Base-by-base conservation (phyloP, 2,888 invertebrate genomes). In the Odontomyia ornata region DNA sequence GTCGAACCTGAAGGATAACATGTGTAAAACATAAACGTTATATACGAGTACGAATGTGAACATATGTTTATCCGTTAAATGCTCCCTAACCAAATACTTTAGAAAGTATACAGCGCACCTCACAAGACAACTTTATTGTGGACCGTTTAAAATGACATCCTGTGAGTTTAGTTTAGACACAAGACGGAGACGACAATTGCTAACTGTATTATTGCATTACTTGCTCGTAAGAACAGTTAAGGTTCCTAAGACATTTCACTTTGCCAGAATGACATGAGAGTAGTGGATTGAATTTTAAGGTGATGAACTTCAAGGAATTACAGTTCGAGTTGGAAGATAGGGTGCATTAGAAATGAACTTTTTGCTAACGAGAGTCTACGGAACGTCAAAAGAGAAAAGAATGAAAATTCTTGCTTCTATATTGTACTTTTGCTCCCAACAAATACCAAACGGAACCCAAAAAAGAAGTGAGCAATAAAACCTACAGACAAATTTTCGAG, bases 131-230 rank as follows among this genome's bases (percentile, higher is more conserved):
- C 52, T 52, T 52, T 52, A 52, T 52, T 52, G 52, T 15, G 52
- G n/a, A 52, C 52, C 52, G 52, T 52, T 60, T 60, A 25, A 18
- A 23, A 23, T 21, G 57, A 25, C 57, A 60, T 60, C 57, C 57
- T 25, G 57, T 23, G 57, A 60, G 21, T 21, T 25, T 25, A 60
- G 57, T 36, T 36, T 36, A 36, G 57, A 25, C 25, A 60, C 36
- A 23, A 60, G 57, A 23, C 11, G 57, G 57, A 60, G 57, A n/a
- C 4, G 57, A 60, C 57, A 60, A 60, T 60, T 25, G 57, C 21
- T 5, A 60, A 60, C 5, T 60, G 57, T 4, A 60, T 60, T 25
- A 60, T 60, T 60, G 57, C 57, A 23, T 60, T 60, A 60, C 57
- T 3, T 25, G 21, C 52, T n/a, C 52, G 18, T 15, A 36, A 36